A percentile compares a stretch with the other conserved stretches of the same genome.
These are phyloP conservation scores for Macrotis lagotis DNA, from an alignment of 2,113 vertebrate species.

Conservation along the genomic window DNA sequence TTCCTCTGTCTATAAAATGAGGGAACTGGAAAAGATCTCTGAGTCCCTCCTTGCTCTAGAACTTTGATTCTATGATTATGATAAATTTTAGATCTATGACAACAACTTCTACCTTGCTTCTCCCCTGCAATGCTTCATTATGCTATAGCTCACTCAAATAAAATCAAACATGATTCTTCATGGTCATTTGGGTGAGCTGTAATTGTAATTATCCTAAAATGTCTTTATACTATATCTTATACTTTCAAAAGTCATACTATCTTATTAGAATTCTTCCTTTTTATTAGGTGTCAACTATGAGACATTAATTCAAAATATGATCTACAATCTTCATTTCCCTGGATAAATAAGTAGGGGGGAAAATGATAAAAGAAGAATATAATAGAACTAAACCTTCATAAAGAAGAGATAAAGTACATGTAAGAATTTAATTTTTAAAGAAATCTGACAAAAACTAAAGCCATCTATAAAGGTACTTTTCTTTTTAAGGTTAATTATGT, in stretches of 20 bases:
- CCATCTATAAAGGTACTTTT: conserved; percentile 14
- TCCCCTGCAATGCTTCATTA: neutral
- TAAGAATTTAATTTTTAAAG: neutral
- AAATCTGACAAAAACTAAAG: neutral
- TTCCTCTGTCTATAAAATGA: neutral
- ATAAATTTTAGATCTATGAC: neutral
- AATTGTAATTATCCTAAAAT: conserved; percentile 1
- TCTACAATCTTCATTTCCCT: conserved; percentile 30
- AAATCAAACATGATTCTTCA: neutral
- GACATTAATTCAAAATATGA: conserved; percentile 37
- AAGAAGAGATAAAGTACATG: conserved; percentile 27
- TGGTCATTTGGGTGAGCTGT: neutral
- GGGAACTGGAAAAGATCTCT: neutral
- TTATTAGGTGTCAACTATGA: conserved; percentile 41
- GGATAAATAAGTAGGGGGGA: conserved; percentile 18
- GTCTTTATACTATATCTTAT: conserved; percentile 40
- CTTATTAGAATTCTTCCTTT: conserved; percentile 55
- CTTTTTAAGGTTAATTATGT: conserved; percentile 46
- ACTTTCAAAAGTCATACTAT: conserved; percentile 50
- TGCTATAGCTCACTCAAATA: neutral
- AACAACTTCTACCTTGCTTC: neutral
- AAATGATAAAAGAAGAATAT: conserved; percentile 27
- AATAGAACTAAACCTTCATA: neutral
- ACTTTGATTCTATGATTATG: neutral
- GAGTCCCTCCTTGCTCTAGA: neutral